A percentile compares a stretch with the other conserved stretches of the same genome.
Conservation (phyloP, 2,888 invertebrate genomes). For the Oscheius sp. region DNA sequence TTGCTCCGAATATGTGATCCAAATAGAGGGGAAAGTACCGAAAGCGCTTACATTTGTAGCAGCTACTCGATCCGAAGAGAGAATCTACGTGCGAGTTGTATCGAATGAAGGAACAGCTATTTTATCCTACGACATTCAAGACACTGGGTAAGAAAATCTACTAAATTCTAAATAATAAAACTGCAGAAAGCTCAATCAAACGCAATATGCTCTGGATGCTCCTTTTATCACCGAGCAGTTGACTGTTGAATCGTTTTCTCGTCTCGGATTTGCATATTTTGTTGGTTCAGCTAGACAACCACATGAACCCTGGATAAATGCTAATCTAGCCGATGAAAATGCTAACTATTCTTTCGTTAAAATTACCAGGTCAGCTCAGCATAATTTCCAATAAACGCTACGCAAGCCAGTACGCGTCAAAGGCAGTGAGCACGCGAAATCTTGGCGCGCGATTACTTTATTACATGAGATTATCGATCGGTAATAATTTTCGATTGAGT, state of each 20-base stretch:
- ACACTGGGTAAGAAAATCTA: constrained; percentile 16
- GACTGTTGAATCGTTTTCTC: constrained; percentile 35
- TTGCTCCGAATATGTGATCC: not conserved
- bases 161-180: not conserved
- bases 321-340: not conserved
- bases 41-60: not conserved
- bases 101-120: constrained; percentile 8
- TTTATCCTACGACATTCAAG: constrained; percentile 18
- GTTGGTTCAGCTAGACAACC: constrained; percentile 39
- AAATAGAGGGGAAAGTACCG: not conserved
- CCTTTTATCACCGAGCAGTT: constrained; percentile 36
- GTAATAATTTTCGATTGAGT: not conserved
- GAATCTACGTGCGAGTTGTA: constrained; percentile 15
- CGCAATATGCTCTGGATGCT: constrained; percentile 33
- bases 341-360: constrained; percentile 2
- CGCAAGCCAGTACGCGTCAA: too few species aligned
- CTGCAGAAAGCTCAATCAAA: not conserved
- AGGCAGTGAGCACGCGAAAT: too few species aligned
- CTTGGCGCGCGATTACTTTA: too few species aligned
- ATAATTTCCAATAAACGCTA: too few species aligned
- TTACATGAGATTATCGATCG: too few species aligned
- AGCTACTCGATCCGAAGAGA: constrained; percentile 9
- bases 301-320: constrained; percentile 36
- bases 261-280: constrained; percentile 39
- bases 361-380: constrained; percentile 2